Base-by-base conservation (phyloP, 2,113 vertebrate genomes). In the Hystrix brachyura region DNA sequence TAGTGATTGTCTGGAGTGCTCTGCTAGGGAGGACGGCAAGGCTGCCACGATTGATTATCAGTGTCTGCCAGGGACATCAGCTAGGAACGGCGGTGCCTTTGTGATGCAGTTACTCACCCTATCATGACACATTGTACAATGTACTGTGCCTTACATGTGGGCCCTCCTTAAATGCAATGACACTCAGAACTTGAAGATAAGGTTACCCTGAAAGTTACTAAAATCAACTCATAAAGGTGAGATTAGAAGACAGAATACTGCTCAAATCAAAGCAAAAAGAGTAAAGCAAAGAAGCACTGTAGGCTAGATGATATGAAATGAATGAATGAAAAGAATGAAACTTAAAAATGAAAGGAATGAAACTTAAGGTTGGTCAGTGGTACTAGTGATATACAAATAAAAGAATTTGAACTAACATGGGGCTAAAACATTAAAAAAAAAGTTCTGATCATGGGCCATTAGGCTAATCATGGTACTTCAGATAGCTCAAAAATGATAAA, bases 381-480 rank as follows among this genome's bases (percentile, higher is more conserved):
- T 71, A 83, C 19, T 64, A 92, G 38, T 21, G n/a, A 91, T 1
- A 53, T 53, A n/a, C 1, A 65, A 79, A 87, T 27, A 13, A 83
- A 27, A 80, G 38, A 2, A 21, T 88, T 27, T 60, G 53, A 96
- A 89, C 14, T 55, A 62, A 93, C 55, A 57, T 46, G 4, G n/a
- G 27, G 0, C 38, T 0, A 43, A 53, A 79, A 46, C 3, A 19
- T 79, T 14, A 94, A 95, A 92, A 86, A 82, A 94, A 90, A 71
- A 64, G 67, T 83, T 94, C 76, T 32, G 27, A 79, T 34, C 65
- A 71, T 51, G 67, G 89, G 53, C 53, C 48, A 96, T 84, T 60
- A 78, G n/a, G 87, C 78, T 84, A 83, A 93, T 76, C 43, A 87
- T 27, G 21, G 46, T 51, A 87, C 80, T 97, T 92, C 29, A 94